Evolutionary conservation across 2,888 invertebrate species (phyloP), one percentile per base, ranked within the genome.

Genomic region (Ligdia adustata): DNA sequence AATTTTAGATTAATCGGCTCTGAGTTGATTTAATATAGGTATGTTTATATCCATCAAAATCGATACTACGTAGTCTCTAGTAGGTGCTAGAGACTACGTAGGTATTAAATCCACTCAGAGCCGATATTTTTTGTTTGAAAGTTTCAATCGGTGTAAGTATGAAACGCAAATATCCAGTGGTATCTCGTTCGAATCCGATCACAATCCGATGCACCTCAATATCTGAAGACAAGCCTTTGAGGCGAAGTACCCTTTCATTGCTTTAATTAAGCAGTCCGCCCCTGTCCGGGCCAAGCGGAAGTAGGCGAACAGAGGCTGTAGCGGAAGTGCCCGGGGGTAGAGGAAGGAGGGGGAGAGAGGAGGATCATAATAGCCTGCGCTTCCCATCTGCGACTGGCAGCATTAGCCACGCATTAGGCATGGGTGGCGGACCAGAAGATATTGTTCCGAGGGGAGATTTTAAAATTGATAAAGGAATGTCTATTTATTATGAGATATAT

Each of bases 341-440:
- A 29, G 49, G 57, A 45, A 40, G 51, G 55, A 58, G 60, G 65
- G 57, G 56, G 39, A 41, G 47, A 22, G 46, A 44, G 37, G 47
- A 43, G 48, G 45, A 47, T 46, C 52, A 55, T 60, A 60, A 60
- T 60, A 60, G 60, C 57, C 60, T 50, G 48, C 46, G 50, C 43
- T 55, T 57, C 42, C 59, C 55, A 60, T 57, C 57, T 60, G 60
- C 49, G 52, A 53, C 55, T 52, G 43, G 48, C 40, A 28, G 47
- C 51, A 51, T 48, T 45, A 53, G 53, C 52, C 49, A 6, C 16
- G 20, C 31, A 53, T 56, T 48, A 56, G 43, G 47, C 50, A 52
- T 51, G 52, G 52, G 52, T 51, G 47, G 27, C 26, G 26, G 47
- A 41, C 41, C 40, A 55, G 49, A 55, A 51, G 45, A 55, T 55